Evolutionary conservation across 2,888 invertebrate species (phyloP), one percentile per base, ranked within the genome.

Genomic region (Plagiodera versicolora): DNA sequence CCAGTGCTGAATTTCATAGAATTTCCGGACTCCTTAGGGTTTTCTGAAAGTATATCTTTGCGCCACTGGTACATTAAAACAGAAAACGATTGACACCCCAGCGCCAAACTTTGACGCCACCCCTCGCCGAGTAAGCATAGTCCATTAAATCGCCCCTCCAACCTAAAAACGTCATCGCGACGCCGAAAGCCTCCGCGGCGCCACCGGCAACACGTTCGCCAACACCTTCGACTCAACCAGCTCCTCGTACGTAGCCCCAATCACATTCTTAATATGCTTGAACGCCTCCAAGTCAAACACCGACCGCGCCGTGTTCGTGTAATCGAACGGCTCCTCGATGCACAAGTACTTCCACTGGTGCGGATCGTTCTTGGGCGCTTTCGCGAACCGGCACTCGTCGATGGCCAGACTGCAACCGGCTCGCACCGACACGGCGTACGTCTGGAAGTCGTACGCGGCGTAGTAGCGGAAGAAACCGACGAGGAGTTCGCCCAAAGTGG

Each of bases 241-340:
- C 64, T 74, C 77, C 64, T 81, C 76, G 68, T 80, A 82, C 1
- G 85, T 84, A 56, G 80, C 77, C 53, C 83, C 81, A 80, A 92
- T 89, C 6, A 90, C 85, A 32, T 81, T 77, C 73, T 88, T 87
- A 66, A 95, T 91, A 70, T 85, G 83, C 69, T 85, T 84, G 80
- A 95, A 95, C 50, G 87, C 86, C 54, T 87, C 87, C 44, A 86
- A 84, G 81, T 97, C 94, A 83, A 94, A 96, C 28, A 97, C 95
- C 0, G 96, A 94, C 63, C 96, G 88, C 11, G 98, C 97, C 53
- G 98, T 95, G 83, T 98, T 98, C 18, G 94, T 91, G 65, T 90
- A 84, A 82, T 97, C 95, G 81, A 97, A 98, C n/a, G 98, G 98
- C 79, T 98, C 98, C 85, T 97, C 96, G 67, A 95, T 94, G 75